Percentiles rank a stretch among this genome's conserved stretches.
These are phyloP conservation scores for Crambe crambe DNA, from an alignment of 37 sponge, comb jelly and placozoan species.

Conservation along the genomic window DNA sequence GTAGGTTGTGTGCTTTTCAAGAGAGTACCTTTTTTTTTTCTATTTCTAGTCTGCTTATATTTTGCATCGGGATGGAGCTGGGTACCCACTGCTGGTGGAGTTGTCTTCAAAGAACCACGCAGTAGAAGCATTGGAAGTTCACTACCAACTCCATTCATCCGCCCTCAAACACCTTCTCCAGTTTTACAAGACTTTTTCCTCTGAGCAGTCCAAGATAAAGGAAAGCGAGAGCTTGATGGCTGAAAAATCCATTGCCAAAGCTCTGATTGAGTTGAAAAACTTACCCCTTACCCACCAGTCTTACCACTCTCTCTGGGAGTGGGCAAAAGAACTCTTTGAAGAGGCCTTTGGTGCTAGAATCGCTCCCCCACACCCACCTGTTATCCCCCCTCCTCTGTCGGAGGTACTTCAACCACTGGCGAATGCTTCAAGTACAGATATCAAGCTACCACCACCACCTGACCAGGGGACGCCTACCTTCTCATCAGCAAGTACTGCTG, in stretches of 20 bases:
- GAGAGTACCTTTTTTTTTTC: no score
- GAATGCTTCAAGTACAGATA: no score
- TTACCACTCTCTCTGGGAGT: conserved; percentile 31
- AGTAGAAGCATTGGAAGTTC: conserved; percentile 62
- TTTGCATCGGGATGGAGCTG: conserved; percentile 42
- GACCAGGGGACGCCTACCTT: no score
- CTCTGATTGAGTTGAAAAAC: background rate
- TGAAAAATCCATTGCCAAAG: conserved; percentile 6
- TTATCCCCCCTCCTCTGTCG: no score
- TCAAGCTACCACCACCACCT: no score
- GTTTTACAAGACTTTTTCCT: background rate
- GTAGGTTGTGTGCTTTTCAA: no score
- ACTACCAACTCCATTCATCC: conserved; percentile 54
- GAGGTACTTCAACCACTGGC: no score
- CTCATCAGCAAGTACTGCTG: no score
- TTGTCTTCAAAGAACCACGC: conserved; percentile 38
- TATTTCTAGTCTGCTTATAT: conserved; percentile 27
- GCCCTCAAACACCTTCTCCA: conserved; percentile 29
- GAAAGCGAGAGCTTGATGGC: background rate
- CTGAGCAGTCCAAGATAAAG: background rate
- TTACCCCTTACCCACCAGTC: conserved; percentile 10
- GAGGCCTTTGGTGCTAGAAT: background rate
- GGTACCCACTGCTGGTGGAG: conserved; percentile 46
- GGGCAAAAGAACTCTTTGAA: conserved; percentile 9
- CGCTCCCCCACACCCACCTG: no score